Conservation (phyloP, 2,113 vertebrate genomes). For the Neotoma lepida region DNA sequence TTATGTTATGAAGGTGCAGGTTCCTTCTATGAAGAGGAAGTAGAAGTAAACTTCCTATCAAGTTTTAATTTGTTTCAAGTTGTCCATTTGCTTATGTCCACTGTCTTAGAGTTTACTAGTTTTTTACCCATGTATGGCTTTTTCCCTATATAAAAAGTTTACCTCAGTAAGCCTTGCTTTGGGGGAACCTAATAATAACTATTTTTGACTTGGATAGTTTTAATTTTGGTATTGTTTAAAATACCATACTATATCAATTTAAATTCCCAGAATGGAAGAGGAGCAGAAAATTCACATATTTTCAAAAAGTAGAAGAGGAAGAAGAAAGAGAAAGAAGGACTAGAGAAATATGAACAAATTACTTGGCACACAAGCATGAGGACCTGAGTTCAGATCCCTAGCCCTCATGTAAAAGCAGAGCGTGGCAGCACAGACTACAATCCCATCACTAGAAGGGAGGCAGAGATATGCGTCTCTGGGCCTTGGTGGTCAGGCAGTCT, state of each 20-base stretch:
- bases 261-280: conserved; percentile 75
- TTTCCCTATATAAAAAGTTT: neutral
- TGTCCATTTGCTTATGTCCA: neutral
- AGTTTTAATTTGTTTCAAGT: conserved; percentile 32
- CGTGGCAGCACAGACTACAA: neutral
- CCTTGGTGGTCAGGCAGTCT: neutral
- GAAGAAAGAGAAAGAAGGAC: neutral
- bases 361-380: neutral
- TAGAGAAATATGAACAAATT: neutral
- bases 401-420: neutral
- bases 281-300: conserved; percentile 83
- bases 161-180: neutral
- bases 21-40: conserved; percentile 12
- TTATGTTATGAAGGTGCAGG: neutral
- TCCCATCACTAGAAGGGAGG: neutral
- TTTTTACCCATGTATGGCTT: neutral
- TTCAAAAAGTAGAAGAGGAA: conserved; percentile 52
- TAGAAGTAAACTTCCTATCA: neutral
- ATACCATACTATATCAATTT: conserved; percentile 80
- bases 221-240: conserved; percentile 46
- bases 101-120: neutral
- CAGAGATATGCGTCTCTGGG: neutral
- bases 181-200: neutral
- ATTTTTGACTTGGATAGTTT: conserved; percentile 25
- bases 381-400: neutral